Evolutionary conservation across 2,113 vertebrate genomes (phyloP), one percentile per base, ranked within the genome.

Genomic region (Capreolus pygargus): DNA sequence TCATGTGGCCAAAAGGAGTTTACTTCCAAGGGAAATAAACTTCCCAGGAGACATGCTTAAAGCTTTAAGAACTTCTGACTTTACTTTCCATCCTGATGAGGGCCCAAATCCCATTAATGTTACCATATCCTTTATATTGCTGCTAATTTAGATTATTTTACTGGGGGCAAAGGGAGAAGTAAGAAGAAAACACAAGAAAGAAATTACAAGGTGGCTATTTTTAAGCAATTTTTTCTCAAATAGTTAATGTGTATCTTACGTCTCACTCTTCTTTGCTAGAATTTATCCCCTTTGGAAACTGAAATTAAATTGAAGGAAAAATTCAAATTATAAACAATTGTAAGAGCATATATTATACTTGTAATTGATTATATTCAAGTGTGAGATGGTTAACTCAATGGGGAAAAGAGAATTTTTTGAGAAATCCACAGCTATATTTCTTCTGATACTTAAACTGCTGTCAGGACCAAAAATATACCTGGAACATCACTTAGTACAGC

Each of bases 401-500:
- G 19, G 13, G 47, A 89, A 25, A 64, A 16, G 23, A 86, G 5
- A 47, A 25, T 7, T 78, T 87, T 96, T 92, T 57, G 25, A 76
- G 70, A 91, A 95, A 64, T 28, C 16, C 50, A 60, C 3, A 91
- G 36, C n/a, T 79, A 30, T 93, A 21, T 86, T 90, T 39, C 83
- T 95, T 96, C 52, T 94, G 64, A 88, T 95, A 57, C 55, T 94
- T 94, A 94, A 98, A 97, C 54, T 97, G 94, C 96, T 98, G 93
- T 98, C 91, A 96, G 76, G 23, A 91, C 45, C 86, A 94, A 95
- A 98, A 91, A 83, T 89, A 81, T 96, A 95, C 67, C 97, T 98
- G 91, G 45, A 97, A 86, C 70, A 76, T 94, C 30, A 86, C 47
- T 91, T 97, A 55, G 92, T 95, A 89, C 78, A 98, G 82, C 91